Evolutionary conservation across 53 echinoderm and acorn worm genomes (phyloP).

Genomic region (Temnopleurus reevesii): DNA sequence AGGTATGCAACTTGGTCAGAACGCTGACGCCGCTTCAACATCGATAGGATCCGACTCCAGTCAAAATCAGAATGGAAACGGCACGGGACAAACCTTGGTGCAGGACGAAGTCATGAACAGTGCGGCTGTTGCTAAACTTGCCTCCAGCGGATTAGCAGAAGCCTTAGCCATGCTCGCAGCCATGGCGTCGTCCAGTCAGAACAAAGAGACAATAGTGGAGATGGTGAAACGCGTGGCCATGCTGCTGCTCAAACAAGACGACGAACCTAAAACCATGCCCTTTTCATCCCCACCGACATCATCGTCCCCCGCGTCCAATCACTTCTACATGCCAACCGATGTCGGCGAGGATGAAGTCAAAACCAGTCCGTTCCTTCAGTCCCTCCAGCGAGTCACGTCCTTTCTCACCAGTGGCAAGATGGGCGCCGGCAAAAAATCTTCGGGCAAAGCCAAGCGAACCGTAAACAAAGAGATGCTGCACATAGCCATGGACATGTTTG

Average conservation of each 20-base stretch:
- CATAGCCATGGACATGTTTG: slow-evolving; percentile 99
- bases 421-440: slow-evolving; percentile 29
- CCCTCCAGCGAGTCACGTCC: slow-evolving; percentile 83
- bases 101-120: slow-evolving; percentile 20
- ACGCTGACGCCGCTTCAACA: not conserved
- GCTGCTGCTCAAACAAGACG: slow-evolving; percentile 15
- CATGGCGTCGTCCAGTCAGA: slow-evolving; percentile 52
- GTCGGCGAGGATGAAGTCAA: slow-evolving; percentile 57
- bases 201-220: slow-evolving; percentile 46
- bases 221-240: slow-evolving; percentile 53
- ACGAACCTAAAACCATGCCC: slow-evolving; percentile 22
- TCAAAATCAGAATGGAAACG: slow-evolving; percentile 44
- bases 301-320: slow-evolving; percentile 5
- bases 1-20: not conserved
- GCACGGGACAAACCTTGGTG: not conserved
- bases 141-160: slow-evolving; percentile 53
- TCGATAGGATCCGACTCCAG: not conserved
- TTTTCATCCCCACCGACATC: slow-evolving; percentile 25
- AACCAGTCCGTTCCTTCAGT: slow-evolving; percentile 56
- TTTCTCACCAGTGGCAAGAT: slow-evolving; percentile 84
- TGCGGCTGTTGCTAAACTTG: slow-evolving; percentile 43
- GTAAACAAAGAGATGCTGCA: slow-evolving; percentile 91
- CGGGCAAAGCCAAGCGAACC: slow-evolving; percentile 60
- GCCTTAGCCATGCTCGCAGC: slow-evolving; percentile 56
- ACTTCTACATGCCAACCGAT: slow-evolving; percentile 55